Evolutionary conservation across 30 jellyfish, hydroid and myxozoan species (phyloP), one percentile per base, ranked within the genome.

Genomic region (Hydra vulgaris): DNA sequence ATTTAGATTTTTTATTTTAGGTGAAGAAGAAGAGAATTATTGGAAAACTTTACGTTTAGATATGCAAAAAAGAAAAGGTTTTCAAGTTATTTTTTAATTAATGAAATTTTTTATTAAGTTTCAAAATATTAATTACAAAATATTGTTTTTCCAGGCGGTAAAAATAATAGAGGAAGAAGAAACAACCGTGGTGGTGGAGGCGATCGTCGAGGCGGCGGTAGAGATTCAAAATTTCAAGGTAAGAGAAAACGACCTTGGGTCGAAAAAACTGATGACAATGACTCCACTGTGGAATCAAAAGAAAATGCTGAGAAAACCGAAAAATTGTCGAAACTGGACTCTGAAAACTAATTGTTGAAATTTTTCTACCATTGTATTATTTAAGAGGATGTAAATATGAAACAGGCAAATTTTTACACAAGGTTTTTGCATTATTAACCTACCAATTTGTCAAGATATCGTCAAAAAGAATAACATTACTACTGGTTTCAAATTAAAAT

Each of bases 21-120:
- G 92, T 12, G 92, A 87, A 26, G 96, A 87, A 82, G 92, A 87
- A 54, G 84, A 78, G 53, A 79, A 77, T 21, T 87, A 54, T 71
- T 87, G 96, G 96, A 78, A 87, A 66, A 78, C 66, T 71, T 78
- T 83, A 8, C 61, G 71, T 21, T 80, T 75, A 23, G 96, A 87
- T 78, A 78, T 27, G 85, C 61, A 78, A 25, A 78, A 54, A 23
- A 68, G 15, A 23, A 23, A 15, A 56, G 71, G 17, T 15, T 56
- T 56, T 56, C n/a, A 17, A 56, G n/a, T 15, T 56, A 56, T 56
- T 56, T 17, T 56, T 56, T n/a, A 15, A 17, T 56, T n/a, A 56
- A n/a, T 15, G 8, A 68, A 68, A 15, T 4, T 68, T 3, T 68
- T 68, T 68, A 3, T 23, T 7, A n/a, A 23, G 15, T 23, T 23